Percentiles rank a stretch among this genome's conserved stretches.
Evolutionary conservation across 2,888 invertebrate genomes (phyloP).

Genomic region (Mamestra brassicae): DNA sequence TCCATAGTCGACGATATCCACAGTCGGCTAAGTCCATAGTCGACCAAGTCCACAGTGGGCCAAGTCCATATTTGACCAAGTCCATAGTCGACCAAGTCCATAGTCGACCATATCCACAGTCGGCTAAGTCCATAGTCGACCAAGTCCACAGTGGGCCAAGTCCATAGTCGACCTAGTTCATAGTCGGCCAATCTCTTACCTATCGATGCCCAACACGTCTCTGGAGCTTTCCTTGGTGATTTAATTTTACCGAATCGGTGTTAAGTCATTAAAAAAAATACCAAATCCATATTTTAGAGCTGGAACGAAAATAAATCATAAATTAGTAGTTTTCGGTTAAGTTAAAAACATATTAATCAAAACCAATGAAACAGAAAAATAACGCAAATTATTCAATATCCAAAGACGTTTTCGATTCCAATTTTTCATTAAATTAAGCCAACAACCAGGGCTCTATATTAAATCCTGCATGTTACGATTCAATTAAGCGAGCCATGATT

Average conservation of each 20-base stretch:
- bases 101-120: neutral
- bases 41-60: neutral
- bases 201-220: no score
- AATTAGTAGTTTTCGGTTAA: neutral
- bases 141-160: no score
- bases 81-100: neutral
- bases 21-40: neutral
- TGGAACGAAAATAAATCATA: no score
- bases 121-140: neutral
- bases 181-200: no score
- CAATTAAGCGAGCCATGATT: conserved; percentile 2
- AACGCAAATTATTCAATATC: neutral
- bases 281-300: no score
- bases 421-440: neutral
- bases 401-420: neutral
- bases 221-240: no score
- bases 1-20: neutral
- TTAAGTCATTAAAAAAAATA: no score
- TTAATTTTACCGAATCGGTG: no score
- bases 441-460: neutral
- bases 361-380: neutral
- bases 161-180: neutral
- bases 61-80: no score
- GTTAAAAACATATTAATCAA: neutral
- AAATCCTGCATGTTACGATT: neutral